phyloP scores from a whole-genome alignment of 2,888 invertebrate species.

The Amblyjoppa proteus region DNA sequence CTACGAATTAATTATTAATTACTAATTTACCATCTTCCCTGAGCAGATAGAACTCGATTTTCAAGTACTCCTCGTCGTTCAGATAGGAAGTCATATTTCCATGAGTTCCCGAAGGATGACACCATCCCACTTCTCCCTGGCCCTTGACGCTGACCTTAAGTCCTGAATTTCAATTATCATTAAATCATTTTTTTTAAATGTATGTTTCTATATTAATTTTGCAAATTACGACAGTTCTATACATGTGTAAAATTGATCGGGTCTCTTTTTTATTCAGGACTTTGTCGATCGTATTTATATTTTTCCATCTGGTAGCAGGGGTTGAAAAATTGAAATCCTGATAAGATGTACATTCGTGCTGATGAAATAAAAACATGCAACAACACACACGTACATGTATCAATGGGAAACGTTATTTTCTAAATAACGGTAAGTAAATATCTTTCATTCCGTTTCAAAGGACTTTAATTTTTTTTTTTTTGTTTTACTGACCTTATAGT shows the following conservation, averaged over 20 bases:
- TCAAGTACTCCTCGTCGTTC: slow-evolving; percentile 91
- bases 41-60: slow-evolving; percentile 89
- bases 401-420: background rate
- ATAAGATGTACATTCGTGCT: background rate
- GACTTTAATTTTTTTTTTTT: background rate
- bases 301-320: background rate
- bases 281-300: slow-evolving; percentile 4
- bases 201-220: no score
- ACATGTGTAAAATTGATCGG: slow-evolving; percentile 9
- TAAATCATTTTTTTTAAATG: background rate
- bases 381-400: slow-evolving; percentile 2
- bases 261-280: slow-evolving; percentile 9
- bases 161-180: slow-evolving; percentile 86
- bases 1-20: background rate
- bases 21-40: slow-evolving; percentile 86
- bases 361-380: slow-evolving; percentile 14
- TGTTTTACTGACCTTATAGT: slow-evolving; percentile 3
- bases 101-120: background rate
- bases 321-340: background rate
- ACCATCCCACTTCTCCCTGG: slow-evolving; percentile 23
- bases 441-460: background rate
- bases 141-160: slow-evolving; percentile 86
- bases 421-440: background rate
- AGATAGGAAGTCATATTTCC: slow-evolving; percentile 82
- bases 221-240: background rate